Evolutionary conservation across 2,888 invertebrate species (phyloP), one percentile per base, ranked within the genome.

Genomic region (Dromius quadrimaculatus): DNA sequence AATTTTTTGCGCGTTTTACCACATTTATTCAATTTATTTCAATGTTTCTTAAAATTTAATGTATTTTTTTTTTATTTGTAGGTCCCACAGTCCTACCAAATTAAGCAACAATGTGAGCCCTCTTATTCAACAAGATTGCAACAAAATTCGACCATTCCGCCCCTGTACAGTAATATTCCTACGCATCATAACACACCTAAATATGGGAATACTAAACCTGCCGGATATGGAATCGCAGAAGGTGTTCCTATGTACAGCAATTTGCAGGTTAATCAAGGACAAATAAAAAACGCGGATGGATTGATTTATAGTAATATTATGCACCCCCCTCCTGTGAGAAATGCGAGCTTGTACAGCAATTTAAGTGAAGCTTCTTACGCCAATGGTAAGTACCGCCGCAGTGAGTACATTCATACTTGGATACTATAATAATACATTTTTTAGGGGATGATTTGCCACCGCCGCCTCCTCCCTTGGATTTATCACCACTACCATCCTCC

Each of bases 1-100:
- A n/a, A n/a, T n/a, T n/a, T 3, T 28, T 28, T 28, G 28, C 28
- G 28, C 8, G n/a, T n/a, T n/a, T n/a, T n/a, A n/a, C n/a, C n/a
- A n/a, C 28, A 28, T 28, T n/a, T 28, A 28, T 28, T 28, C 8
- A 28, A n/a, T 28, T 28, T 5, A 5, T 28, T 28, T 28, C 28
- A 28, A 28, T 8, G 28, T 8, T 28, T 28, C 28, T 28, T 28
- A 28, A 8, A 28, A 28, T 28, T n/a, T n/a, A n/a, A n/a, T n/a
- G n/a, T n/a, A n/a, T n/a, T n/a, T n/a, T n/a, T n/a, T n/a, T n/a
- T n/a, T n/a, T n/a, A n/a, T 23, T 50, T 85, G 9, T 83, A 90
- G 89, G 90, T 93, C 77, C 93, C 93, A 72, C 90, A 91, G 78
- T 93, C 92, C 81, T 90, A 90, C 75, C 85, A 87, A 2, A 85